Evolutionary conservation across 2,797 vertebrate species (phyloP).

Genomic region (Cottoperca gobio): DNA sequence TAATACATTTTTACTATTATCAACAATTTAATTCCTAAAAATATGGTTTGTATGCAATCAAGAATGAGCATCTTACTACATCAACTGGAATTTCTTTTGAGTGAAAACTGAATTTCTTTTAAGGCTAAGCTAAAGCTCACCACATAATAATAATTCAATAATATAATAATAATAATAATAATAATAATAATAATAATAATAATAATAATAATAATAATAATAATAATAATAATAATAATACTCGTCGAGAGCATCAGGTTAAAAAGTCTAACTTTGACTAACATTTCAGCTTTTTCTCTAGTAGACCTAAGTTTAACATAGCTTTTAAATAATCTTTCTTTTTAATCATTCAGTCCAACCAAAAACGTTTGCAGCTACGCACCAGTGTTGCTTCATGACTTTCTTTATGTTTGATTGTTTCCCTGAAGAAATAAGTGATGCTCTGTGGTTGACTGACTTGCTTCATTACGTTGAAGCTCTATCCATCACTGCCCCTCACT

Average conservation of each 20-base stretch:
- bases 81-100: background rate
- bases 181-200: too few relatives aligned
- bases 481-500: conserved; percentile 70
- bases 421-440: conserved; percentile 49
- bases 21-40: background rate
- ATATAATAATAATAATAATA: too few relatives aligned
- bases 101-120: background rate
- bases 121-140: too few relatives aligned
- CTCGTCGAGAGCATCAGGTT: background rate
- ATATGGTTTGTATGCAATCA: background rate
- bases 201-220: too few relatives aligned
- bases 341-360: background rate
- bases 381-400: conserved; percentile 36
- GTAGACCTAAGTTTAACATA: background rate
- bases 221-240: too few relatives aligned
- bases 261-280: background rate
- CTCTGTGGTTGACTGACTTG: conserved; percentile 66
- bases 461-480: conserved; percentile 61
- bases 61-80: background rate
- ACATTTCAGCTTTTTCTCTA: background rate
- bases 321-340: conserved; percentile 5
- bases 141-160: too few relatives aligned
- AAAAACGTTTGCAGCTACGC: conserved; percentile 25
- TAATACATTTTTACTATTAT: background rate
- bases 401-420: conserved; percentile 55